A percentile compares a stretch with the other conserved stretches of the same genome.
Conservation (phyloP, 1,140 invertebrate species). For the Cyclina sinensis region DNA sequence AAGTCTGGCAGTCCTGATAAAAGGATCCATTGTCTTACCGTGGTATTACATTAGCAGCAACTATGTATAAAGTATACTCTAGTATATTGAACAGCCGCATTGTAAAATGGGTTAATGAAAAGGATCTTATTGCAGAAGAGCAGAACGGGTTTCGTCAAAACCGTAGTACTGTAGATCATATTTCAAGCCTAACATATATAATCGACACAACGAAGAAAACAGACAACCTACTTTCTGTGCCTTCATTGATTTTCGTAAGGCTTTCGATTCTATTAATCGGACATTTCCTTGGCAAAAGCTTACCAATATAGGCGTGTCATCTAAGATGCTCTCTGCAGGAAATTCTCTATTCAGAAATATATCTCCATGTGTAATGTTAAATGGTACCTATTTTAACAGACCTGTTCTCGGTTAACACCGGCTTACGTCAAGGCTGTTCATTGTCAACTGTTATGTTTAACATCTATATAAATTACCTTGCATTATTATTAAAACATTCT, state of each 20-base stretch:
- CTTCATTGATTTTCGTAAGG: too few species aligned
- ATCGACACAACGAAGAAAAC: conserved; percentile 26
- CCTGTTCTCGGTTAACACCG: neutral
- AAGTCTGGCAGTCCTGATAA: too few species aligned
- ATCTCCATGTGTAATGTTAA: neutral
- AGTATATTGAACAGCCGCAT: conserved; percentile 23
- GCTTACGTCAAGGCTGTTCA: too few species aligned
- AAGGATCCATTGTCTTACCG: too few species aligned
- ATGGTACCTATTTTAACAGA: neutral
- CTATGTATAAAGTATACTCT: conserved; percentile 1
- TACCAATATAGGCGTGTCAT: neutral
- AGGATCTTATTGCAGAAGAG: conserved; percentile 2
- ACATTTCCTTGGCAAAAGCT: neutral
- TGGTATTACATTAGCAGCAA: too few species aligned
- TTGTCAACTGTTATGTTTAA: too few species aligned
- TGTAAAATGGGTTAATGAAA: conserved; percentile 34
- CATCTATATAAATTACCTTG: neutral
- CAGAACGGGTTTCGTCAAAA: too few species aligned
- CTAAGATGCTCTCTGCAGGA: neutral
- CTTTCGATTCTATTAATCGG: too few species aligned
- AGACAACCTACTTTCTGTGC: too few species aligned
- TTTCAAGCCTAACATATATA: neutral
- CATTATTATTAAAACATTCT: neutral
- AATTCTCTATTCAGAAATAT: too few species aligned
- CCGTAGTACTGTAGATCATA: conserved; percentile 14